Evolutionary conservation across 1,140 invertebrate species (phyloP).

Genomic region (Drusus annulatus): DNA sequence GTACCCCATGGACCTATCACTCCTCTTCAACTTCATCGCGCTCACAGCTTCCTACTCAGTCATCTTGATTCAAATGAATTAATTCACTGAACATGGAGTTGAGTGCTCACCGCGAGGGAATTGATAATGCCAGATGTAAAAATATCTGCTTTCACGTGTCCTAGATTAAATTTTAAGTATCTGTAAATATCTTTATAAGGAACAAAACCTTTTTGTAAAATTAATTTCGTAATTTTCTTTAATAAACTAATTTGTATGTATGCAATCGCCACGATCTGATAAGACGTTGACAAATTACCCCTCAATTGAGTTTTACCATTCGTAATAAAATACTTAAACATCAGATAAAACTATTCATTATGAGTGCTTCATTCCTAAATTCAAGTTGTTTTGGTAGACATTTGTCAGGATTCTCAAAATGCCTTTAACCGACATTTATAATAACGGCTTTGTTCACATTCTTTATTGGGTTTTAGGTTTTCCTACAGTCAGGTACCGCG

Average conservation of each 20-base stretch:
- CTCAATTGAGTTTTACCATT: background rate
- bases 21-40: constrained; percentile 3
- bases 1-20: constrained; percentile 1
- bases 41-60: constrained; percentile 1
- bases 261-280: background rate
- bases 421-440: background rate
- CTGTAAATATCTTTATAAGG: too few relatives aligned
- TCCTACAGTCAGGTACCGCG: constrained; percentile 9
- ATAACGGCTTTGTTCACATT: constrained; percentile 22
- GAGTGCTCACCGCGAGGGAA: too few relatives aligned
- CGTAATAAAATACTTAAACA: background rate
- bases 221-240: too few relatives aligned
- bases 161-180: too few relatives aligned
- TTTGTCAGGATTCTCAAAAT: background rate
- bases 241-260: too few relatives aligned
- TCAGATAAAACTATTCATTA: background rate
- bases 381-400: background rate
- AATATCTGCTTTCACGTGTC: too few relatives aligned
- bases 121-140: too few relatives aligned
- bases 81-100: background rate
- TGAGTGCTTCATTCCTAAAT: background rate
- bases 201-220: too few relatives aligned
- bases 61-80: constrained; percentile 33
- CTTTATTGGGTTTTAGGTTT: constrained; percentile 30
- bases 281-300: constrained; percentile 17